A percentile compares a stretch with the other conserved stretches of the same genome.
Evolutionary conservation across 2,888 invertebrate species (phyloP).

Genomic region (Hydropsyche betteni): DNA sequence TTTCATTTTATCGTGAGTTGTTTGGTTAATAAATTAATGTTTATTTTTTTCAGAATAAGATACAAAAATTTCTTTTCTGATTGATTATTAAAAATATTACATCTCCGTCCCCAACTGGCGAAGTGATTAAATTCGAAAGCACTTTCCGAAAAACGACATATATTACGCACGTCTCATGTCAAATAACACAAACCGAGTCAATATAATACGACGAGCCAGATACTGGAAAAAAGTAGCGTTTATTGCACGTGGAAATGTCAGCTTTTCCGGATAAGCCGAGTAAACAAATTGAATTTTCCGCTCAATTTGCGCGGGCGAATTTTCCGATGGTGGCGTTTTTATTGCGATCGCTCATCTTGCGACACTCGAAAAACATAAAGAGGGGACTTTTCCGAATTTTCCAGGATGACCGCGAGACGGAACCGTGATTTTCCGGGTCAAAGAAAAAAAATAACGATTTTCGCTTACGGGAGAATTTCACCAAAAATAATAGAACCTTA

Average conservation of each 20-base stretch:
- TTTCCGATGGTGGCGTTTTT: constrained; percentile 28
- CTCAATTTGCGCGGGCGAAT: constrained; percentile 26
- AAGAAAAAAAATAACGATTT: constrained; percentile 11
- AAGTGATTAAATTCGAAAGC: background rate
- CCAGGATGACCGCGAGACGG: constrained; percentile 21
- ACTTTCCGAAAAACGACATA: background rate
- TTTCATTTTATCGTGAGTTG: no score
- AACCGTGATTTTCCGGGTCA: constrained; percentile 20
- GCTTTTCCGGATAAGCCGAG: constrained; percentile 31
- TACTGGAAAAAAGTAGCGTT: constrained; percentile 5
- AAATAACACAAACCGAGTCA: constrained; percentile 19
- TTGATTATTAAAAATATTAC: no score
- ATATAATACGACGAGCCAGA: constrained; percentile 10
- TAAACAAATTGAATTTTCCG: constrained; percentile 33
- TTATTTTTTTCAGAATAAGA: no score
- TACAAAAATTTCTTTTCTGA: no score
- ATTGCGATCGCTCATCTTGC: constrained; percentile 23
- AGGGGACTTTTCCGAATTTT: constrained; percentile 30
- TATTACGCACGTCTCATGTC: background rate
- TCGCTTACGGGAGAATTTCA: background rate
- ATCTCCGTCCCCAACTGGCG: no score
- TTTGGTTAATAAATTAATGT: no score
- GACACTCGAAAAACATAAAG: background rate
- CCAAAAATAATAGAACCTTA: constrained; percentile 19
- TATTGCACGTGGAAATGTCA: constrained; percentile 32